phyloP scores from a whole-genome alignment of 2,888 invertebrate genomes.

The Cryptocephalus moraei region DNA sequence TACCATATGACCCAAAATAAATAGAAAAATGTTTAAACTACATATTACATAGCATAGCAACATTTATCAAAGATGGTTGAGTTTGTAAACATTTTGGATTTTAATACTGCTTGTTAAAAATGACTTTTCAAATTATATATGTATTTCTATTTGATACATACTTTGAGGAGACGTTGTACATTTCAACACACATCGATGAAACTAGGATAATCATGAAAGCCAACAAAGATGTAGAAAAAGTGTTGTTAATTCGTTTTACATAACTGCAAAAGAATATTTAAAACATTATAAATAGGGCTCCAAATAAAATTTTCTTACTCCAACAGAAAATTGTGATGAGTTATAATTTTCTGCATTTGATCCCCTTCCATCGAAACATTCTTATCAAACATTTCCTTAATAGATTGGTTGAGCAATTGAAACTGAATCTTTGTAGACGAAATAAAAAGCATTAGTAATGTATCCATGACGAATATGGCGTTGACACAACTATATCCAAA shows the following conservation, averaged over 20 bases:
- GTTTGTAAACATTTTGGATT: too few relatives aligned
- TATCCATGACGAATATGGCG: neutral
- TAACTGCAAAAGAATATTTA: neutral
- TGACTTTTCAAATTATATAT: neutral
- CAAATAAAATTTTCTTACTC: neutral
- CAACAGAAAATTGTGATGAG: neutral
- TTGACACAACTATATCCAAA: neutral
- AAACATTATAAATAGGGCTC: neutral
- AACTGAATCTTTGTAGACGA: neutral
- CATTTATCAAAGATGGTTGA: too few relatives aligned
- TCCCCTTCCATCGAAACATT: neutral
- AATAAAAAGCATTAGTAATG: neutral
- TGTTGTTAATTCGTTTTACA: neutral
- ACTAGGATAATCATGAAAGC: conserved; percentile 3
- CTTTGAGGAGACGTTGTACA: conserved; percentile 2
- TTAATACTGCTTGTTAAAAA: too few relatives aligned
- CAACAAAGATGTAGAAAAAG: conserved; percentile 1
- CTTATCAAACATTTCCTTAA: neutral
- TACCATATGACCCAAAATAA: too few relatives aligned
- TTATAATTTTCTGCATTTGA: neutral
- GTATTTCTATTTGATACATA: neutral
- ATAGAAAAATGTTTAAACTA: too few relatives aligned
- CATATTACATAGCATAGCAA: too few relatives aligned
- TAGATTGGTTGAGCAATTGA: neutral
- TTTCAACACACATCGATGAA: conserved; percentile 4